Percentiles rank a stretch among this genome's conserved stretches.
phyloP scores from a whole-genome alignment of 1,140 invertebrate genomes.

The Lepidurus couesii region DNA sequence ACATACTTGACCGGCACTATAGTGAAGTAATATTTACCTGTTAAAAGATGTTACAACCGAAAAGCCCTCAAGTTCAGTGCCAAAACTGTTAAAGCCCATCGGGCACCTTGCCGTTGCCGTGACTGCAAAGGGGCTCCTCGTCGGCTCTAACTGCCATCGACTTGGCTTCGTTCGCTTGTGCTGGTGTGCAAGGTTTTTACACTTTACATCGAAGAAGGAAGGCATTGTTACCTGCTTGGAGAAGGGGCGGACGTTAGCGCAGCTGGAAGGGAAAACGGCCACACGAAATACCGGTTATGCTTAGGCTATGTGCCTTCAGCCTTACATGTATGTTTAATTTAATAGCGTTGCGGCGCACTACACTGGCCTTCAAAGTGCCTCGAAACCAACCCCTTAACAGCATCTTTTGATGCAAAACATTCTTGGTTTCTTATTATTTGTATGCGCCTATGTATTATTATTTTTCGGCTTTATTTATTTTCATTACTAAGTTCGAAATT shows the following conservation, averaged over 20 bases:
- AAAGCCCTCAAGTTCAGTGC: conserved; percentile 1
- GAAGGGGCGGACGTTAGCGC: not conserved
- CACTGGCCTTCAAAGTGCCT: not conserved
- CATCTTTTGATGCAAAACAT: not conserved
- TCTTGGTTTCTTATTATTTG: too few relatives aligned
- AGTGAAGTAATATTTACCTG: not conserved
- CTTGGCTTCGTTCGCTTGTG: not conserved
- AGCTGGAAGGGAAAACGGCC: conserved; percentile 3
- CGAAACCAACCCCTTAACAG: not conserved
- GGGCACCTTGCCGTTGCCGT: conserved; percentile 7
- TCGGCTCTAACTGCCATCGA: not conserved
- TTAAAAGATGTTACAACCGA: not conserved
- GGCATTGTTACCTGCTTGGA: not conserved
- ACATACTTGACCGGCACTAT: not conserved
- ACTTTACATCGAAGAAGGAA: not conserved
- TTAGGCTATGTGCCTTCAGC: not conserved
- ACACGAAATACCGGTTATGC: not conserved
- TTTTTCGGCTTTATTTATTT: too few relatives aligned
- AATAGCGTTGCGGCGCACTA: not conserved
- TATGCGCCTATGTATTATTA: too few relatives aligned
- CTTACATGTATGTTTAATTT: not conserved
- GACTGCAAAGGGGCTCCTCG: not conserved
- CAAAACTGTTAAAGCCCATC: not conserved
- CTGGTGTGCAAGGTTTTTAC: conserved; percentile 3
- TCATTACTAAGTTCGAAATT: too few relatives aligned